Evolutionary conservation across 2,797 vertebrate genomes (phyloP).

Genomic region (Micromesistius poutassou): DNA sequence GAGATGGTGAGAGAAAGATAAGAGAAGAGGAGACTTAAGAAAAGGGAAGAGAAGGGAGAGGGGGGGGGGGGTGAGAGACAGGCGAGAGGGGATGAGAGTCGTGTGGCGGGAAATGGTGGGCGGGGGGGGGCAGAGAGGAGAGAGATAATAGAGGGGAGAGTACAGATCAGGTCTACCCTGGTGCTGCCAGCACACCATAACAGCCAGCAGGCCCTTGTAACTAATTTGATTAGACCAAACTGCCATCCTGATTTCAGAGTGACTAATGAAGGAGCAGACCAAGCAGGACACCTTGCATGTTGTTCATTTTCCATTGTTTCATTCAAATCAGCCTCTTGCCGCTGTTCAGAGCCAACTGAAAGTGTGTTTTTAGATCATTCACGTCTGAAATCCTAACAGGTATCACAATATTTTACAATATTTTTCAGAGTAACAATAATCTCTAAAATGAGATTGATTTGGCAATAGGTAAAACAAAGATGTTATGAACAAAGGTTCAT

Average conservation of each 20-base stretch:
- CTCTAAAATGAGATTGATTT: too few species aligned
- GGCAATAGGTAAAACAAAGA: too few species aligned
- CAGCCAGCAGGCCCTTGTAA: conserved; percentile 34
- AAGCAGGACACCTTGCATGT: too few species aligned
- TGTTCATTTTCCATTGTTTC: too few species aligned
- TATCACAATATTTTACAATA: too few species aligned
- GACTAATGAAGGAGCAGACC: conserved; percentile 22
- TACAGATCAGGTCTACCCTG: neutral
- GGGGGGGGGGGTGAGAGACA: neutral
- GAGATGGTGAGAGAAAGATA: neutral
- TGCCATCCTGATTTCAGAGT: conserved; percentile 45
- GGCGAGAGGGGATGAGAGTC: conserved; percentile 2
- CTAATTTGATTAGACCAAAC: conserved; percentile 31
- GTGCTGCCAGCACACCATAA: conserved; percentile 19
- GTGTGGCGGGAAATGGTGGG: neutral
- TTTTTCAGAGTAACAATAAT: too few species aligned
- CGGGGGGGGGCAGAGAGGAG: neutral
- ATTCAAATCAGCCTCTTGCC: too few species aligned
- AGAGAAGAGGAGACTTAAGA: neutral
- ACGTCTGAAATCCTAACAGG: too few species aligned
- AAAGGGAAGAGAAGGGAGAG: conserved; percentile 13
- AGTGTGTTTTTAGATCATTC: too few species aligned
- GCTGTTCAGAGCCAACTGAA: too few species aligned
- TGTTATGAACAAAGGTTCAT: too few species aligned
- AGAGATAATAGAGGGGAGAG: neutral